Percentiles rank a stretch among this genome's conserved stretches.
Evolutionary conservation across 2,888 invertebrate species (phyloP).

Genomic region (Pyrocoelia pectoralis): DNA sequence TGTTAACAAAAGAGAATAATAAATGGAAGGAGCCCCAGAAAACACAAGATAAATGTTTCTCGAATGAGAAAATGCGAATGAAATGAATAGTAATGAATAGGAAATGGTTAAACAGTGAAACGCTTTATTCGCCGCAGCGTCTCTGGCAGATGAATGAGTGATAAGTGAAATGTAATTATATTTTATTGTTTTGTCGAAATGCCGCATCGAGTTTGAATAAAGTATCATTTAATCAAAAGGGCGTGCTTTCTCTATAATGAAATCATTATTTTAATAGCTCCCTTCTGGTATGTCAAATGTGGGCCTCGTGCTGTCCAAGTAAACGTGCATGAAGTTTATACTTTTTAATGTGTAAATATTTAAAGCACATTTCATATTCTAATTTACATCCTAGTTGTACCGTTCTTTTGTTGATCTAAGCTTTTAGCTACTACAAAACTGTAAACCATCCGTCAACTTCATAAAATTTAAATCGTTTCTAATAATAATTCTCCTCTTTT

Average conservation of each 20-base stretch:
- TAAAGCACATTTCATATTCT: not conserved
- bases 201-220: constrained; percentile 55
- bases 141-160: constrained; percentile 57
- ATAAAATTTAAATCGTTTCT: not conserved
- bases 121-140: constrained; percentile 55
- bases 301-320: constrained; percentile 5
- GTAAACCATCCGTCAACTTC: not conserved
- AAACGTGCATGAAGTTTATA: not conserved
- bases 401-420: not conserved
- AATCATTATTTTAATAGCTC: constrained; percentile 26
- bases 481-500: not conserved
- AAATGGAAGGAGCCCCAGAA: constrained; percentile 52
- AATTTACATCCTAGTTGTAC: not conserved
- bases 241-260: constrained; percentile 32
- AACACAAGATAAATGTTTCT: constrained; percentile 56
- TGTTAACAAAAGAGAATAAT: constrained; percentile 52
- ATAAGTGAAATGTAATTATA: constrained; percentile 60
- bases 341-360: not conserved
- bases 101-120: constrained; percentile 58
- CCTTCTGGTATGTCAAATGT: constrained; percentile 17
- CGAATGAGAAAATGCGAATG: constrained; percentile 58
- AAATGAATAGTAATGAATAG: constrained; percentile 60
- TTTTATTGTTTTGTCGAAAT: constrained; percentile 58
- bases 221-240: constrained; percentile 52
- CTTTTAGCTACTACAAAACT: constrained; percentile 1